phyloP scores from a whole-genome alignment of 1,140 invertebrate genomes.

The Aradophagus sp. region DNA sequence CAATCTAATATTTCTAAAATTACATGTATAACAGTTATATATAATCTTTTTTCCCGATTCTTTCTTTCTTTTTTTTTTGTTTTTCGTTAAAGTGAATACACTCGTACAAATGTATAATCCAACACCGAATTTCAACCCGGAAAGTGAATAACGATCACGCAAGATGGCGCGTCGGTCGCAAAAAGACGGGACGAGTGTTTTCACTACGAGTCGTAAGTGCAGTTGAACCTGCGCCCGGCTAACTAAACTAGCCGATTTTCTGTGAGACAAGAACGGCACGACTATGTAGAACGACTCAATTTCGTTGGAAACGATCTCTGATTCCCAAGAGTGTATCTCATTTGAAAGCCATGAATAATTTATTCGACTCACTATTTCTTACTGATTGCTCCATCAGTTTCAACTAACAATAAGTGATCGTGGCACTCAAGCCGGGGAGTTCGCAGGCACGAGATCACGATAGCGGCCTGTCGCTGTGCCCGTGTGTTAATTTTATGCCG shows the following conservation, averaged over 20 bases:
- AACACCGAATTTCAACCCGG: too few species aligned
- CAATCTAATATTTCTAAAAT: too few species aligned
- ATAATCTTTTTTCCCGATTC: too few species aligned
- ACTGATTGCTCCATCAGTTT: slow-evolving; percentile 58
- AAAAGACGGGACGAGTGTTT: slow-evolving; percentile 30
- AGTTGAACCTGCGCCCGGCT: slow-evolving; percentile 38
- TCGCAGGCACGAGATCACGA: slow-evolving; percentile 32
- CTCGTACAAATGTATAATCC: too few species aligned
- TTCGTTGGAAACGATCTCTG: slow-evolving; percentile 55
- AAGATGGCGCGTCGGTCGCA: slow-evolving; percentile 4
- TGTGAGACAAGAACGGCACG: slow-evolving; percentile 43
- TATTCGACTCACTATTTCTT: slow-evolving; percentile 57
- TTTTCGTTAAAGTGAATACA: too few species aligned
- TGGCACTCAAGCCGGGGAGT: slow-evolving; percentile 44
- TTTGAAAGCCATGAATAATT: slow-evolving; percentile 61
- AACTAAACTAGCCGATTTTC: slow-evolving; percentile 53
- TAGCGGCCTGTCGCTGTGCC: slow-evolving; percentile 33
- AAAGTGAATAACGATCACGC: slow-evolving; percentile 37
- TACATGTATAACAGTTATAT: too few species aligned
- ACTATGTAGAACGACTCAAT: slow-evolving; percentile 56
- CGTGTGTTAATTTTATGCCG: slow-evolving; percentile 31
- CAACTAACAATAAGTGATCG: slow-evolving; percentile 57
- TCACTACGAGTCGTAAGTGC: slow-evolving; percentile 26
- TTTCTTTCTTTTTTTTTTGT: too few species aligned
- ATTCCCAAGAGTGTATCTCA: slow-evolving; percentile 55